phyloP scores from a whole-genome alignment of 2,888 invertebrate species.

The Latrodectus hesperus region DNA sequence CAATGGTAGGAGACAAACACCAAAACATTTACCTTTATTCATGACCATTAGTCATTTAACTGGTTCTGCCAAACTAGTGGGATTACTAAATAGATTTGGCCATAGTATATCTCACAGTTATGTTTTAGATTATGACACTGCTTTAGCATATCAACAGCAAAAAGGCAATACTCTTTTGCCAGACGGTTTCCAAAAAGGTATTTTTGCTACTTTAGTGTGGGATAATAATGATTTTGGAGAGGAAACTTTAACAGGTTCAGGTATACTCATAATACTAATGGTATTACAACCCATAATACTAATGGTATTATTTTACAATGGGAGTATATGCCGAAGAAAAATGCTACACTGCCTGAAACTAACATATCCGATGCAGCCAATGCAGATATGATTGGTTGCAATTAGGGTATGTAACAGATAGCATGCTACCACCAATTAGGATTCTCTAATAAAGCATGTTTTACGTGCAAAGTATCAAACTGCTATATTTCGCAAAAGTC shows the following conservation, averaged over 20 bases:
- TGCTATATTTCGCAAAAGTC: not conserved
- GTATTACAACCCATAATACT: not conserved
- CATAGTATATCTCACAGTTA: not conserved
- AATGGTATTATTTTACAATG: constrained; percentile 27
- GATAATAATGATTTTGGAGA: constrained; percentile 14
- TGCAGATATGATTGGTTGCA: not conserved
- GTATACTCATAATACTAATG: not conserved
- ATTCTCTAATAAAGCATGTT: not conserved
- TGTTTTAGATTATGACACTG: constrained; percentile 9
- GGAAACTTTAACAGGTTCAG: constrained; percentile 16
- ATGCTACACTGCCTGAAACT: not conserved
- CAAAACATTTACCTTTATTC: no score
- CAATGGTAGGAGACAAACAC: no score
- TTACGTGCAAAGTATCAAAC: no score
- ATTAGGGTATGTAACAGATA: not conserved
- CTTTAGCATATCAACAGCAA: not conserved
- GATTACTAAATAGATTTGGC: constrained; percentile 14
- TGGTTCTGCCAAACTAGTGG: no score
- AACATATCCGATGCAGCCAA: not conserved
- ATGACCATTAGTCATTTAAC: no score
- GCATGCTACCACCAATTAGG: constrained; percentile 8
- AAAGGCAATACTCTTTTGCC: not conserved
- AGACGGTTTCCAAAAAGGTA: not conserved
- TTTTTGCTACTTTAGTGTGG: not conserved
- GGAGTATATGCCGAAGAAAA: not conserved